These are phyloP conservation scores for Pogoniulus pusillus DNA, from an alignment of 2,797 vertebrate species.

Conservation along the genomic window DNA sequence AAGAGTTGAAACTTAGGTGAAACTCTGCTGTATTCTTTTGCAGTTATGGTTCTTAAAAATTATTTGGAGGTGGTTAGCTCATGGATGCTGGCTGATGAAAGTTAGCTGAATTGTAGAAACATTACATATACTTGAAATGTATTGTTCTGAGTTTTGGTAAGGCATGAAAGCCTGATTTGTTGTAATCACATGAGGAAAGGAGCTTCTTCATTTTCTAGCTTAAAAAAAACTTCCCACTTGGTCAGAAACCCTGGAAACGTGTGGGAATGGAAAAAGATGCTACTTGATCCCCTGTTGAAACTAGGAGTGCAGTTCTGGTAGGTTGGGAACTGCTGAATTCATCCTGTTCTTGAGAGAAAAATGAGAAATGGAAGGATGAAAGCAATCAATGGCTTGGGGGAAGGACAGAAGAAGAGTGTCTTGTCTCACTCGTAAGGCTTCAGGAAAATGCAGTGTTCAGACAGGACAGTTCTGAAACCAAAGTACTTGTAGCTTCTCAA, in stretches of 20 bases:
- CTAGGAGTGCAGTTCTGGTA: too few relatives aligned
- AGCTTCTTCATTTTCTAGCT: too few relatives aligned
- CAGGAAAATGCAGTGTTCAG: background rate
- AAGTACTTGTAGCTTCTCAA: background rate
- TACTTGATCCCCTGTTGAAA: too few relatives aligned
- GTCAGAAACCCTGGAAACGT: too few relatives aligned
- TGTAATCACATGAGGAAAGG: too few relatives aligned
- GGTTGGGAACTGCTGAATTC: too few relatives aligned
- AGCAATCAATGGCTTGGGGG: too few relatives aligned
- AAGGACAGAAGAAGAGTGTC: background rate
- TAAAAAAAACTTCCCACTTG: too few relatives aligned
- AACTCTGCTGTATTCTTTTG: background rate
- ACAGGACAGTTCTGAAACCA: background rate
- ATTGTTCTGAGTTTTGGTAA: background rate
- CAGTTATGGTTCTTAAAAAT: background rate
- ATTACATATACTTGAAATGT: background rate
- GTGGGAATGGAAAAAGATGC: too few relatives aligned
- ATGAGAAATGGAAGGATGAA: too few relatives aligned
- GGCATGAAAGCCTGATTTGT: background rate
- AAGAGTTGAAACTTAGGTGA: background rate
- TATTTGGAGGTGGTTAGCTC: background rate
- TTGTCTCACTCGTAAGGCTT: background rate
- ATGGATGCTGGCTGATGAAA: background rate
- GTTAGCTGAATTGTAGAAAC: background rate
- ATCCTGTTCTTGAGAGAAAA: too few relatives aligned